Conservation (phyloP, 2,797 vertebrate genomes). For the Sebastes alutus region DNA sequence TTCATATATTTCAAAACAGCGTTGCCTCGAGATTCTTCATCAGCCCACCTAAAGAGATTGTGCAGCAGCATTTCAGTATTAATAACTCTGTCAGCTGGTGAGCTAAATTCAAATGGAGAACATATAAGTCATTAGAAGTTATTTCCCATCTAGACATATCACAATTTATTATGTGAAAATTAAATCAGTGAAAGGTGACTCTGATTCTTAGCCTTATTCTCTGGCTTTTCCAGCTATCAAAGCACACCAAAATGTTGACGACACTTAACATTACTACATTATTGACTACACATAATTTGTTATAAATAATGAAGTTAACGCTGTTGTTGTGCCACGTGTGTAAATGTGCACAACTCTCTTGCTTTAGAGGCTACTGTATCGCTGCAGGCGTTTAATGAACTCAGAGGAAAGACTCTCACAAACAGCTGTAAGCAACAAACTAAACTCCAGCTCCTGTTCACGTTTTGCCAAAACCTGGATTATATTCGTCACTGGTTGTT, state of each 20-base stretch:
- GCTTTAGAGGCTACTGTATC: too few species aligned
- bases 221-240: neutral
- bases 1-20: conserved; percentile 55
- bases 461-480: neutral
- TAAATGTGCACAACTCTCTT: too few species aligned
- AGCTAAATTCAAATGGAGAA: conserved; percentile 50
- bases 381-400: neutral
- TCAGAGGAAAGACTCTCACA: neutral
- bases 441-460: neutral
- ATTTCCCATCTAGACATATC: conserved; percentile 24
- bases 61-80: conserved; percentile 42
- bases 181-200: conserved; percentile 11
- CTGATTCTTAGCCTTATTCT: neutral
- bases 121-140: conserved; percentile 31
- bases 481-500: neutral
- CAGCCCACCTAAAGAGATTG: conserved; percentile 22
- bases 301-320: too few species aligned
- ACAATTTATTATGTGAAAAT: conserved; percentile 38
- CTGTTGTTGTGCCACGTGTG: too few species aligned
- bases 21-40: conserved; percentile 43
- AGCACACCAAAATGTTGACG: neutral
- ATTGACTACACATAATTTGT: too few species aligned
- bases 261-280: too few species aligned
- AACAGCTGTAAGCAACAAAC: neutral
- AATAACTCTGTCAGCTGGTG: conserved; percentile 43